Percentiles rank a stretch among this genome's conserved stretches.
Conservation (phyloP, 2,888 invertebrate genomes). For the Therioaphis trifolii region DNA sequence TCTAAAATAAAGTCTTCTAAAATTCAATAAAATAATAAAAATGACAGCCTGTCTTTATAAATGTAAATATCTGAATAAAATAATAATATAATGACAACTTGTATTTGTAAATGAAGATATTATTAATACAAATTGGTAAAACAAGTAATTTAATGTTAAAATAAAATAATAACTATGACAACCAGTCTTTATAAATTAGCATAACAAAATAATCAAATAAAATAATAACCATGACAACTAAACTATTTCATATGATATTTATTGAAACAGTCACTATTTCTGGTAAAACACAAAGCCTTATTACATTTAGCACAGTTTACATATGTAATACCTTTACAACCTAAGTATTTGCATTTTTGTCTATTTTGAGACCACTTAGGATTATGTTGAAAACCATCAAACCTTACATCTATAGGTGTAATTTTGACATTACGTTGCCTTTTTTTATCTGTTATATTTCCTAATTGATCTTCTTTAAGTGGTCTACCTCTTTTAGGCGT, state of each 20-base stretch:
- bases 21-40: no score
- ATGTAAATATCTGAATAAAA: no score
- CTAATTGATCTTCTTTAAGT: no score
- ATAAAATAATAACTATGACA: neutral
- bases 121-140: neutral
- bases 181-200: neutral
- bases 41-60: no score
- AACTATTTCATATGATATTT: no score
- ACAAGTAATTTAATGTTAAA: neutral
- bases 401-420: constrained; percentile 12
- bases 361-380: neutral
- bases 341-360: constrained; percentile 15
- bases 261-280: neutral
- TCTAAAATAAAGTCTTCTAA: no score
- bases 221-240: neutral
- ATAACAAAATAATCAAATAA: neutral
- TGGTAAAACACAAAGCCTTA: neutral
- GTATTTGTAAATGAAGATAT: neutral
- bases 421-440: neutral
- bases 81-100: neutral
- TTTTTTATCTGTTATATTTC: constrained; percentile 23
- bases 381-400: constrained; percentile 6
- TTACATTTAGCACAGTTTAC: neutral
- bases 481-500: constrained; percentile 14
- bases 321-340: neutral